Percentiles rank a stretch among this genome's conserved stretches.
Conservation (phyloP, 2,888 invertebrate species). For the Toxonevra muliebris region DNA sequence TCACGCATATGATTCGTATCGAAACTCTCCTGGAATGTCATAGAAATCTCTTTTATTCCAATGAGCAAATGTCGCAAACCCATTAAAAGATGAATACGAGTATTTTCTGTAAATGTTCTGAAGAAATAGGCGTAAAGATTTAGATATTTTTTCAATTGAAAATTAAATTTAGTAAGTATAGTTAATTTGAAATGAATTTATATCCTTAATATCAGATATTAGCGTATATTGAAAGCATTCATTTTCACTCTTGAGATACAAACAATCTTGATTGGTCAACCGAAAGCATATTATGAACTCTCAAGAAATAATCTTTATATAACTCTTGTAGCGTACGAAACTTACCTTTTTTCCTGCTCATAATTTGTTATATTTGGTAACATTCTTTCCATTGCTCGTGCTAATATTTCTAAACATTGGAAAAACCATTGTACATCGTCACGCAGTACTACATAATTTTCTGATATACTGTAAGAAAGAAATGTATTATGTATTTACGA, state of each 20-base stretch:
- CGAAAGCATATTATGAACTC: conserved; percentile 11
- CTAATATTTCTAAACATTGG: conserved; percentile 40
- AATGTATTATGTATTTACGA: too few relatives aligned
- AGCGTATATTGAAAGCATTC: too few relatives aligned
- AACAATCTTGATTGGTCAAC: too few relatives aligned
- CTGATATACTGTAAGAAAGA: conserved; percentile 24
- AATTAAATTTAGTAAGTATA: too few relatives aligned
- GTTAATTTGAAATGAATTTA: too few relatives aligned
- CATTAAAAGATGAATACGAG: conserved; percentile 38
- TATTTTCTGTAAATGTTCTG: conserved; percentile 39
- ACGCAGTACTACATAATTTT: conserved; percentile 32
- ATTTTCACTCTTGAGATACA: too few relatives aligned
- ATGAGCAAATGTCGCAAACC: conserved; percentile 44
- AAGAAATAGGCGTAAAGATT: neutral
- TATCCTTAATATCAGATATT: too few relatives aligned
- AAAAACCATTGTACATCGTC: conserved; percentile 47
- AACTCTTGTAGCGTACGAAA: neutral
- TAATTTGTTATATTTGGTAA: conserved; percentile 38
- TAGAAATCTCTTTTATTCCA: conserved; percentile 45
- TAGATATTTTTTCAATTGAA: neutral
- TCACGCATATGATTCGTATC: conserved; percentile 45
- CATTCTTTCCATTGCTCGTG: conserved; percentile 40
- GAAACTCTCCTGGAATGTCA: conserved; percentile 43
- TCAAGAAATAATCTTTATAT: neutral
- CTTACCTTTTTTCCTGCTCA: conserved; percentile 15